These are phyloP conservation scores for Mastigias papua DNA, from an alignment of 30 jellyfish, hydroid and myxozoan species.

Conservation along the genomic window DNA sequence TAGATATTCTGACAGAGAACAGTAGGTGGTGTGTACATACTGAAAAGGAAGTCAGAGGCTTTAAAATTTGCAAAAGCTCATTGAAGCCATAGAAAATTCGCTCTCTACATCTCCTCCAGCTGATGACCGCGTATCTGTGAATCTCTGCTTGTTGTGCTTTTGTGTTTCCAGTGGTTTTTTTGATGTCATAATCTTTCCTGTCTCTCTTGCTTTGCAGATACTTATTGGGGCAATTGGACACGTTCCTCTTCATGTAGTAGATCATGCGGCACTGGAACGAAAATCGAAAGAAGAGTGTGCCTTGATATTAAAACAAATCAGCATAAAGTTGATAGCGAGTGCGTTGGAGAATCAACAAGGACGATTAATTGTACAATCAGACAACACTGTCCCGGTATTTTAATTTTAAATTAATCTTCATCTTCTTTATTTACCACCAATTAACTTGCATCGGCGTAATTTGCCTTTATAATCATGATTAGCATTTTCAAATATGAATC, in stretches of 20 bases:
- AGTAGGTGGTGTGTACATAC: too few species aligned
- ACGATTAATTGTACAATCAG: background rate
- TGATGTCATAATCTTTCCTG: background rate
- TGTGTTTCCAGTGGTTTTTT: too few species aligned
- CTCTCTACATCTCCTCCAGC: too few species aligned
- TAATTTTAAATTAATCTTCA: background rate
- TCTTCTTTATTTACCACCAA: too few species aligned
- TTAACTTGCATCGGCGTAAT: too few species aligned
- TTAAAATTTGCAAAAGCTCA: too few species aligned
- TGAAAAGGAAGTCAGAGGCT: too few species aligned
- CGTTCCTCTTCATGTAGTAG: slow-evolving; percentile 14
- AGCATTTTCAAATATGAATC: too few species aligned
- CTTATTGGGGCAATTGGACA: slow-evolving; percentile 39
- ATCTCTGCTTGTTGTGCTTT: too few species aligned
- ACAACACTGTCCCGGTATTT: slow-evolving; percentile 18
- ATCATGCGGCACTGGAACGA: slow-evolving; percentile 45
- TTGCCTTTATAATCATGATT: background rate
- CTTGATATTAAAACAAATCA: background rate
- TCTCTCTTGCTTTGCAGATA: background rate
- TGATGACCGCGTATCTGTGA: too few species aligned
- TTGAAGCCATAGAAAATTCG: too few species aligned
- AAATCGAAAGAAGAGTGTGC: slow-evolving; percentile 27
- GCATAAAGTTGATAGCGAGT: slow-evolving; percentile 15
- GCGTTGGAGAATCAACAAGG: slow-evolving; percentile 10
- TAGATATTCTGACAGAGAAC: too few species aligned